Evolutionary conservation across 2,113 vertebrate species (phyloP).

Genomic region (Pardalotus punctatus): DNA sequence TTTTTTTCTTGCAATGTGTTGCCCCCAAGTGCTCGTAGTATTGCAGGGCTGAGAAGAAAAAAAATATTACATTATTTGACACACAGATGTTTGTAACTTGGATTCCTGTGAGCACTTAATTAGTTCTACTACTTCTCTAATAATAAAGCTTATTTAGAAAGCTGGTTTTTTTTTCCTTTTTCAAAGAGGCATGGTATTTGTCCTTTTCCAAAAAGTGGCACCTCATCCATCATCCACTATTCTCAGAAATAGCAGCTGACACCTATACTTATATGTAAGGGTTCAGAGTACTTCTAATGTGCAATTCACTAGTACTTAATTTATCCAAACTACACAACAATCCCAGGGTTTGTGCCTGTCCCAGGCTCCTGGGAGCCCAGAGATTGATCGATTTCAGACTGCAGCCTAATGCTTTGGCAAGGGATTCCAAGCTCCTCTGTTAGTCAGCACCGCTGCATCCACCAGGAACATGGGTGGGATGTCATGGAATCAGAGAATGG

Average conservation of each 20-base stretch:
- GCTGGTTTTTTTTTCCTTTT: background rate
- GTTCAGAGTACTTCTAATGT: background rate
- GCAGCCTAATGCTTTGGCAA: background rate
- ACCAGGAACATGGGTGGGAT: accelerated
- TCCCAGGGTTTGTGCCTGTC: no score
- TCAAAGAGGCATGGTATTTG: background rate
- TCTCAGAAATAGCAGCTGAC: background rate
- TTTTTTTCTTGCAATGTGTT: background rate
- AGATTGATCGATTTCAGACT: accelerated
- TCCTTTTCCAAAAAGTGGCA: background rate
- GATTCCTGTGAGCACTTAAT: background rate
- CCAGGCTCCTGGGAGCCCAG: background rate
- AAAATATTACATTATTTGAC: background rate
- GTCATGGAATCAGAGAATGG: background rate
- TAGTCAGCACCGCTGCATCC: accelerated
- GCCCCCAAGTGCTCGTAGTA: background rate
- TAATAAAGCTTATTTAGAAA: background rate
- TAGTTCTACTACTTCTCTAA: background rate
- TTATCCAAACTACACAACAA: background rate
- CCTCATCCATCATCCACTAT: background rate
- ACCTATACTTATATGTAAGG: background rate
- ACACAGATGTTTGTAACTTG: background rate
- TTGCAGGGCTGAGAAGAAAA: background rate
- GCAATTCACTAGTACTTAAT: background rate
- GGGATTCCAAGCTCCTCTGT: background rate